A percentile compares a stretch with the other conserved stretches of the same genome.
phyloP scores from a whole-genome alignment of 2,888 invertebrate species.

The Myopa testacea region DNA sequence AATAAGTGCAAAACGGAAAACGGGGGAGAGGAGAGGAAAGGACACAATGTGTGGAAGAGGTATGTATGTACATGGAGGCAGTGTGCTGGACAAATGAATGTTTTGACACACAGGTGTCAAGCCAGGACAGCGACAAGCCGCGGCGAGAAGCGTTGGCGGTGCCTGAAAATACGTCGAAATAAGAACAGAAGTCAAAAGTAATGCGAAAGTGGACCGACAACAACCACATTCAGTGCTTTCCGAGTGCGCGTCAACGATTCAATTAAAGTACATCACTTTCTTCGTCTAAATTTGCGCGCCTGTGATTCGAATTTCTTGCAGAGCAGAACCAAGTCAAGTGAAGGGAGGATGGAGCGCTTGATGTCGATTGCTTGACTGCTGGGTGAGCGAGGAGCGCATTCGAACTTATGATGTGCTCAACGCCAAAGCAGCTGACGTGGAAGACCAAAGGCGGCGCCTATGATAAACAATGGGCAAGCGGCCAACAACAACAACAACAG shows the following conservation, averaged over 20 bases:
- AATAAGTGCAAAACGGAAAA: not conserved
- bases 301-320: not conserved
- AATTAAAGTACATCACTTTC: not conserved
- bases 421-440: slow-evolving; percentile 14
- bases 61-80: no score
- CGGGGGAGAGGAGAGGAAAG: slow-evolving; percentile 3
- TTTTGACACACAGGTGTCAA: slow-evolving; percentile 9
- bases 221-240: no score
- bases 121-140: not conserved
- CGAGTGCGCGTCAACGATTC: slow-evolving; percentile 3
- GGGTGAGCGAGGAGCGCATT: not conserved
- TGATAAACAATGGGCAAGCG: not conserved
- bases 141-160: no score
- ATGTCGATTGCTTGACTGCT: not conserved
- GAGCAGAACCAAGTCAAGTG: not conserved
- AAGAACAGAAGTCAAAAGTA: not conserved
- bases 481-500: slow-evolving; percentile 16
- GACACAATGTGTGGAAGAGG: not conserved
- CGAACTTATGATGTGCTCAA: slow-evolving; percentile 8
- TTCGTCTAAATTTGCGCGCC: no score
- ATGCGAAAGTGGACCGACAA: not conserved
- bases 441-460: not conserved
- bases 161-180: no score
- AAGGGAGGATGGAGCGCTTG: not conserved
- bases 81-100: not conserved